Base-by-base conservation (phyloP, 2,888 invertebrate genomes). In the Strigamia crassipes region DNA sequence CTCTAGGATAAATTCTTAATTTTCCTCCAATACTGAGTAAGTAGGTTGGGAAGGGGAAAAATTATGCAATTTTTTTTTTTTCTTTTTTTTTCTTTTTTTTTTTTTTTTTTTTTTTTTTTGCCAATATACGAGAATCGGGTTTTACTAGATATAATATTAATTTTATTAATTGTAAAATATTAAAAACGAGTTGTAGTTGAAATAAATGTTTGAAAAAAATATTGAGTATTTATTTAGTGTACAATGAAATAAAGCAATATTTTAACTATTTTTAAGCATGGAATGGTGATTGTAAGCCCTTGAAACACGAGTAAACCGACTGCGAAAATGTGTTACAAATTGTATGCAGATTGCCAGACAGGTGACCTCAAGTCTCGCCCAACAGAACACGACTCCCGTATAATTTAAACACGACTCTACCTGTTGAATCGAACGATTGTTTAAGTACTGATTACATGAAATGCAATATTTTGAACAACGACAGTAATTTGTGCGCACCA, bases 291-390 rank as follows among this genome's bases (percentile, higher is more conserved):
- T 1, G n/a, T 15, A 46, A 46, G 46, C 46, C 46, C 46, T 46
- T 46, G 15, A n/a, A 15, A 12, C 46, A 1, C n/a, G 46, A 46
- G 4, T 13, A 46, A n/a, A 46, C n/a, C 4, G n/a, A 4, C 61
- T 61, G 61, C 46, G 61, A 23, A 61, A 61, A 61, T 61, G 61
- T 61, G 61, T 61, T 61, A 61, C 61, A 61, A 61, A 23, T 38
- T 61, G 61, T 23, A 61, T 61, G 23, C 61, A 23, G 61, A 61
- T 61, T n/a, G 46, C 61, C 61, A 61, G 61, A 61, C 61, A 61
- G 61, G 6, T 61, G 61, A 61, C 61, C 61, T 23, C 61, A 61
- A 61, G 23, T 18, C 61, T 61, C 21, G 23, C 18, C 61, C 61
- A 23, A 21, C 12, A 15, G 10, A 61, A 61, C 61, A 61, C 61